Evolutionary conservation across 2,888 invertebrate species (phyloP), one percentile per base, ranked within the genome.

Genomic region (Arge pagana): DNA sequence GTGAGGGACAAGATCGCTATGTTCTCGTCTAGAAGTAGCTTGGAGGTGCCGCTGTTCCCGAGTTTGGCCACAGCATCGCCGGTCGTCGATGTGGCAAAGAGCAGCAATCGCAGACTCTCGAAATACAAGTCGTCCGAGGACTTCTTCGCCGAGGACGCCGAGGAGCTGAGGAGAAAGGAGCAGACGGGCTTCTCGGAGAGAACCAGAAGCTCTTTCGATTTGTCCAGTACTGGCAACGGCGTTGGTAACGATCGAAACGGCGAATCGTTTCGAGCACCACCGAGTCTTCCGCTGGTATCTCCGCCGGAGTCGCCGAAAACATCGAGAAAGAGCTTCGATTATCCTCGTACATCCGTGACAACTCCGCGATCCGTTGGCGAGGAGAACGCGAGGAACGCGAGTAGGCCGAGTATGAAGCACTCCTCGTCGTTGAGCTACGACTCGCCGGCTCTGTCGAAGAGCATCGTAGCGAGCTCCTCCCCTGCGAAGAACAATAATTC

Each of bases 1-100:
- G 90, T 92, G 50, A 85, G 87, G 67, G 91, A 91, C 71, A 91
- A 91, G 79, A 92, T 92, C 65, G 91, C 91, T 52, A 89, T 91
- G 88, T 92, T 92, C 77, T 90, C 90, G 52, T 70, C 67, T 10
- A 69, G 67, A 50, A 66, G 68, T 18, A 70, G 59, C 7, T 51
- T 69, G 1, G 72, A 72, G 21, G 58, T 60, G 13, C 71, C 70
- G 5, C 50, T 71, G 3, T 70, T 70, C 48, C 71, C 71, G 2
- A 58, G 53, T 11, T 8, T 61, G 10, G 19, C 56, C 1, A 43
- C 77, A 2, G 66, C 74, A 30, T 78, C 80, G 54, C 66, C 79
- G 11, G 78, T n/a, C n/a, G n/a, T n/a, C n/a, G n/a, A n/a, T 2
- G 3, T 13, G 21, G 79, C 50, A 6, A 39, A 58, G 19, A 61